Conservation (phyloP, 2,113 vertebrate species). For the Vulpes vulpes region DNA sequence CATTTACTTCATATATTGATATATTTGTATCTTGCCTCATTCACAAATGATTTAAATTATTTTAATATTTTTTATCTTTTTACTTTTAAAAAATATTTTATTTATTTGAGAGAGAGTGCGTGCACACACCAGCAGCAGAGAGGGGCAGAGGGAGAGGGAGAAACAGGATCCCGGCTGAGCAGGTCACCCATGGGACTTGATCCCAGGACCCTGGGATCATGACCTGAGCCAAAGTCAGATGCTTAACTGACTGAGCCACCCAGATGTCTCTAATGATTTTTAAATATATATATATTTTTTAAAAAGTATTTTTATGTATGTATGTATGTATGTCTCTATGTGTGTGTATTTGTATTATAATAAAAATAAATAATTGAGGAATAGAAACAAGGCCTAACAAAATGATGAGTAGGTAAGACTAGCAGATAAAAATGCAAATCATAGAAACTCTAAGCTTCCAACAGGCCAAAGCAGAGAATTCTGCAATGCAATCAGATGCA, state of each 20-base stretch:
- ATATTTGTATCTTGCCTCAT: not conserved
- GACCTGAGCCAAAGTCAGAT: no score
- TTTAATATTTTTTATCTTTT: no score
- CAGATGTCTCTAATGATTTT: not conserved
- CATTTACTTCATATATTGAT: not conserved
- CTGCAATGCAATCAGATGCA: not conserved
- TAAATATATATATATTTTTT: not conserved
- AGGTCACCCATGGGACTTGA: no score
- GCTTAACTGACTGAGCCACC: no score
- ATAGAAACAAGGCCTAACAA: slow-evolving; percentile 4
- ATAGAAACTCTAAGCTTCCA: not conserved
- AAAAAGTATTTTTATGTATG: not conserved
- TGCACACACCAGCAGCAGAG: no score
- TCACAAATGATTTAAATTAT: not conserved
- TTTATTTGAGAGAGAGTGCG: no score
- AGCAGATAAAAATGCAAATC: not conserved
- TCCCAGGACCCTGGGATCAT: no score
- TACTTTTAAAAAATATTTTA: no score
- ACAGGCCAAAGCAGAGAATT: not conserved
- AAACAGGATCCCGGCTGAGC: no score
- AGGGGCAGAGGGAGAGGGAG: no score
- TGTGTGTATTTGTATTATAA: not conserved
- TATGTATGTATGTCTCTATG: not conserved
- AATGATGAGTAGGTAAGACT: not conserved
- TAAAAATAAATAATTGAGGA: not conserved